These are phyloP conservation scores for Desoria tigrina DNA, from an alignment of 2,888 invertebrate species.

Conservation along the genomic window DNA sequence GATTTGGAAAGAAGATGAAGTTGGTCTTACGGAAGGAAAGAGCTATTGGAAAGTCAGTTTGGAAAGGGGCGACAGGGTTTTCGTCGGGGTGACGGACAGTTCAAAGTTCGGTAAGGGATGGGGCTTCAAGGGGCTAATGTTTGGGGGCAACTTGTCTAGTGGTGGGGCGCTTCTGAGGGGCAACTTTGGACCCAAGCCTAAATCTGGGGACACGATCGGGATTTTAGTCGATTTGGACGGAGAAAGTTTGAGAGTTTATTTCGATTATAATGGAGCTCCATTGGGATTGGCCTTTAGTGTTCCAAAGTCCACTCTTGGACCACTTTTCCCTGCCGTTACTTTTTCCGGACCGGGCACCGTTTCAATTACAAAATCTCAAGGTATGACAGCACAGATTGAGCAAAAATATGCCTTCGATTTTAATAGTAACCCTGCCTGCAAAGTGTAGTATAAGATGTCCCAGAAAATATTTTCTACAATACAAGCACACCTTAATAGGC, in stretches of 20 bases:
- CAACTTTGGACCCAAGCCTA: constrained; percentile 18
- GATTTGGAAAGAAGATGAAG: constrained; percentile 14
- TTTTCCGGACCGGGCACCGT: constrained; percentile 22
- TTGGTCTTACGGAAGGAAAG: constrained; percentile 1
- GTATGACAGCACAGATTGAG: too few relatives aligned
- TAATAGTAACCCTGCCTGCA: too few relatives aligned
- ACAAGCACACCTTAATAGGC: too few relatives aligned
- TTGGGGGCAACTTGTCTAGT: constrained; percentile 22
- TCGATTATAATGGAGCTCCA: constrained; percentile 22
- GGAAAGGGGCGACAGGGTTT: background rate
- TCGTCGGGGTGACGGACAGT: constrained; percentile 20
- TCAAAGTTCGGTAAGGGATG: constrained; percentile 22
- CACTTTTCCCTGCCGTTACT: constrained; percentile 19
- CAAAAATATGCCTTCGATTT: too few relatives aligned
- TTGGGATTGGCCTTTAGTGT: constrained; percentile 26
- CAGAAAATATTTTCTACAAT: background rate
- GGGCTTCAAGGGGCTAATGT: constrained; percentile 22
- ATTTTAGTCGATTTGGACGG: constrained; percentile 15
- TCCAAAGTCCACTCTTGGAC: constrained; percentile 5
- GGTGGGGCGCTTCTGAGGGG: constrained; percentile 22
- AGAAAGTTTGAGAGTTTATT: constrained; percentile 15
- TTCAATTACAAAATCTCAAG: constrained; percentile 12
- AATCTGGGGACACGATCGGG: constrained; percentile 7
- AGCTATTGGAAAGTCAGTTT: constrained; percentile 13
- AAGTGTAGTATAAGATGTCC: too few relatives aligned